phyloP scores from a whole-genome alignment of 2,113 vertebrate genomes.

The Strigops habroptila region DNA sequence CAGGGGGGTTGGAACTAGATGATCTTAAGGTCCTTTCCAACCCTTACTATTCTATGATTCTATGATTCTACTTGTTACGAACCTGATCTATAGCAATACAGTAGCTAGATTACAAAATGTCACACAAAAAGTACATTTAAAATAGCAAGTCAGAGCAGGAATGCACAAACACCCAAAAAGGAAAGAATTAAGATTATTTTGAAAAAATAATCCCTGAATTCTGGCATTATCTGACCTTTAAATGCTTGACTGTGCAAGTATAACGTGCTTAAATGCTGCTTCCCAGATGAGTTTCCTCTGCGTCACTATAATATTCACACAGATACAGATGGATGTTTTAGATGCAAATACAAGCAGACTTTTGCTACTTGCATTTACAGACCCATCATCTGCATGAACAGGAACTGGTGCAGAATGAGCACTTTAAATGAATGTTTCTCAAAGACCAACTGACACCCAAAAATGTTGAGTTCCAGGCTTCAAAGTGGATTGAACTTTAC shows the following conservation, averaged over 20 bases:
- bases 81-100: not conserved
- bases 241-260: not conserved
- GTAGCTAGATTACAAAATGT: not conserved
- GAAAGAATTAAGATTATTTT: not conserved
- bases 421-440: not conserved
- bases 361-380: not conserved
- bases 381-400: not conserved
- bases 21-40: no score
- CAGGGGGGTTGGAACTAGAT: no score
- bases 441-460: not conserved
- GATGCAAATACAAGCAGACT: slow-evolving; percentile 28
- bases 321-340: slow-evolving; percentile 15
- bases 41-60: no score
- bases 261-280: slow-evolving; percentile 1
- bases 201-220: not conserved
- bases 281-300: slow-evolving; percentile 1
- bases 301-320: not conserved
- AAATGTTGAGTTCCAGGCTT: not conserved
- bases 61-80: no score
- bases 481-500: not conserved
- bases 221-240: slow-evolving; percentile 23
- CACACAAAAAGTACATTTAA: not conserved
- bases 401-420: not conserved
- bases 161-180: not conserved
- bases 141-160: not conserved